Evolutionary conservation across 2,888 invertebrate genomes (phyloP), one percentile per base, ranked within the genome.

Genomic region (Hemaris fuciformis): DNA sequence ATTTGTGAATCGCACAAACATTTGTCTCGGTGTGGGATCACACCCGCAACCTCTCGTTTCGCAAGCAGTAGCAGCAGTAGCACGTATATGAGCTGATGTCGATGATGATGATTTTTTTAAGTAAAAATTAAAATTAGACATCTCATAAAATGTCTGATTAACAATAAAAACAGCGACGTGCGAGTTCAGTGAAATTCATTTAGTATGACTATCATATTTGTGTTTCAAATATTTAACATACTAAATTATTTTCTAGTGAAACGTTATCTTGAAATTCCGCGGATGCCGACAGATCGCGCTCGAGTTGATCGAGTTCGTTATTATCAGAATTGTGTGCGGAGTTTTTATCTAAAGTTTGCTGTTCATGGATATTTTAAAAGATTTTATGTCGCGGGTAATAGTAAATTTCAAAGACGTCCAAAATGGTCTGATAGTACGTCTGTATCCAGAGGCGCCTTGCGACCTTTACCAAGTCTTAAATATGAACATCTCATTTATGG

Each of bases 191-290:
- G 41, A 60, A 60, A 60, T 60, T 53, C 73, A 53, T 31, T 53
- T 64, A 62, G 65, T 66, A 73, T 82, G 80, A 77, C 66, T 76
- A 75, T 74, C 75, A 23, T 87, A 83, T 88, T 88, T 87, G 72
- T 75, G 65, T 79, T 69, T 68, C 66, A 74, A 83, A 84, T 85
- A 80, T 73, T 80, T 72, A 27, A 84, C 87, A 88, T 87, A 86
- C 71, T 71, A 57, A 60, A 59, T 45, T 57, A 59, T 69, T 71
- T 81, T 80, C 81, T 72, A 70, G 76, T 68, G 71, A 74, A 70
- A 63, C 62, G 75, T 80, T 86, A 84, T 80, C 78, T 69, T 31
- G 62, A 63, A 71, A 87, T 85, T 76, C 81, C 74, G 58, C 46
- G 64, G 68, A 81, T 83, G 72, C 61, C 57, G 5, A 18, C 31